phyloP scores from a whole-genome alignment of 92 coral and sea anemone genomes.

The Porites divaricata region DNA sequence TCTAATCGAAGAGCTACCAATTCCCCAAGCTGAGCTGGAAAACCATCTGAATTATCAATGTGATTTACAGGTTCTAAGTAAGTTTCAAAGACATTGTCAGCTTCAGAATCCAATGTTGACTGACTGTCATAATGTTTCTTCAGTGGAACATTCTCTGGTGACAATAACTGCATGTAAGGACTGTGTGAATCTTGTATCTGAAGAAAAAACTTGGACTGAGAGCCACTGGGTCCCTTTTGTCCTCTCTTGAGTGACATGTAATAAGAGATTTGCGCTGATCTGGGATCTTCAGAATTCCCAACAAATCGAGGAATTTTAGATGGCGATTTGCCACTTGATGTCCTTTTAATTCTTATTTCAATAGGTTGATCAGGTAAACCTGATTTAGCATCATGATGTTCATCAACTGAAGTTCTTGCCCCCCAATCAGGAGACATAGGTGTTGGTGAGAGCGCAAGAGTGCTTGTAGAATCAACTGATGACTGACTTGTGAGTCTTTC shows the following conservation, averaged over 20 bases:
- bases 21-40: conserved; percentile 40
- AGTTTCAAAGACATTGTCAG: conserved; percentile 60
- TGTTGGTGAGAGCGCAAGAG: conserved; percentile 5
- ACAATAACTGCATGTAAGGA: conserved; percentile 77
- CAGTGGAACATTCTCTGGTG: conserved; percentile 17
- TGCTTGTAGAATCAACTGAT: background rate
- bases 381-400: background rate
- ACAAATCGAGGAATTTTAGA: conserved; percentile 88
- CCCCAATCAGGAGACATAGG: conserved; percentile 22
- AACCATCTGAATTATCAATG: conserved; percentile 10
- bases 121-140: conserved; percentile 63
- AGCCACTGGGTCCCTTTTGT: conserved; percentile 46
- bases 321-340: conserved; percentile 93
- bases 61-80: conserved; percentile 49
- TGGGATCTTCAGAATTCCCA: conserved; percentile 59
- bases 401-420: conserved; percentile 2
- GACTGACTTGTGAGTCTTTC: conserved; percentile 9
- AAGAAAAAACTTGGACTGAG: conserved; percentile 78
- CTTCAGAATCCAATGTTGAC: conserved; percentile 70
- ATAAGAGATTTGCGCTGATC: conserved; percentile 77
- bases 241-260: conserved; percentile 87
- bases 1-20: conserved; percentile 45
- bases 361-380: conserved; percentile 16
- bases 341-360: conserved; percentile 76
- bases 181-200: conserved; percentile 79